phyloP scores from a whole-genome alignment of 2,113 vertebrate genomes.

The Bungarus multicinctus region DNA sequence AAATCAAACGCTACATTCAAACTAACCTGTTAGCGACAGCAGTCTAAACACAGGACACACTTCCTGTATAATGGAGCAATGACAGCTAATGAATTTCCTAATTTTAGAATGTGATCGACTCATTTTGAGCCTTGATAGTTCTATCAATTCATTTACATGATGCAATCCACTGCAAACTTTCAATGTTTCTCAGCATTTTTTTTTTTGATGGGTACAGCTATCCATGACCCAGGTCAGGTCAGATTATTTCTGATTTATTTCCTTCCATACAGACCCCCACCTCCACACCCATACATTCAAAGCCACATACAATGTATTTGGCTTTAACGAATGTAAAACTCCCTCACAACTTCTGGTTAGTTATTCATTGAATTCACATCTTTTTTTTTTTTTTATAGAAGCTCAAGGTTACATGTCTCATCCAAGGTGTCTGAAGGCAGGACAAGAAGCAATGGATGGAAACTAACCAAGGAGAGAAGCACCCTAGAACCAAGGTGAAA shows the following conservation, averaged over 20 bases:
- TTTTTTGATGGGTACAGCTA: neutral
- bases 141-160: neutral
- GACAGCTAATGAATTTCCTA: neutral
- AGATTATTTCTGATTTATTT: neutral
- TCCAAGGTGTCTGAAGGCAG: neutral
- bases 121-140: neutral
- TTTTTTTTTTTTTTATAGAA: neutral
- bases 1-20: neutral
- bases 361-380: neutral
- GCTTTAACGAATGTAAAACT: neutral
- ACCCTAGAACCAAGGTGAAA: neutral
- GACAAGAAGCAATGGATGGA: neutral
- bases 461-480: neutral
- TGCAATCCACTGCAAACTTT: neutral
- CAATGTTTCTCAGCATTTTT: neutral
- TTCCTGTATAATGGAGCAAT: neutral
- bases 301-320: neutral
- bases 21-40: neutral
- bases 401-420: neutral
- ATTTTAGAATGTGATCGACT: neutral
- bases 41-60: neutral
- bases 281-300: neutral
- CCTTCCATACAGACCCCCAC: neutral
- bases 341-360: neutral
- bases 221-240: neutral